Percentiles rank a stretch among this genome's conserved stretches.
Conservation (phyloP, 2,113 vertebrate genomes). For the Rhinolophus ferrumequinum region DNA sequence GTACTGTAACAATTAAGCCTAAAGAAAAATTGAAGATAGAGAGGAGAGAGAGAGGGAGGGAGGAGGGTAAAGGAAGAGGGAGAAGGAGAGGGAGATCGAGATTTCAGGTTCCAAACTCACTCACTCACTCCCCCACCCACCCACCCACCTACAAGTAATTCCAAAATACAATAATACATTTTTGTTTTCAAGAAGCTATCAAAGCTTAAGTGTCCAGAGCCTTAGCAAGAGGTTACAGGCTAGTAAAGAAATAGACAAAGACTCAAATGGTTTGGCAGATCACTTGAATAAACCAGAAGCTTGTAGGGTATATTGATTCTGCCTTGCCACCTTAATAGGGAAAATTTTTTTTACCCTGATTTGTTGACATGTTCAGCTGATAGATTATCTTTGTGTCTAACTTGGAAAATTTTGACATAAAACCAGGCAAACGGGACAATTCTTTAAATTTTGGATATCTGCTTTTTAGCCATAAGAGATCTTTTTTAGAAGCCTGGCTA, state of each 20-base stretch:
- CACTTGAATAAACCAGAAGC: constrained; percentile 35
- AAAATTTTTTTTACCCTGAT: constrained; percentile 19
- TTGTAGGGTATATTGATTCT: neutral
- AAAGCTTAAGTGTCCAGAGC: constrained; percentile 23
- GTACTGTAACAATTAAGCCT: neutral
- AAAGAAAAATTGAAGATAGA: constrained; percentile 36
- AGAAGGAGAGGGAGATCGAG: neutral
- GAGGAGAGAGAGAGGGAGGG: neutral
- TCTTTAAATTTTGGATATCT: neutral
- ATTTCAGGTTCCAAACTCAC: neutral
- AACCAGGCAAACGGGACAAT: constrained; percentile 2
- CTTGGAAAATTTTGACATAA: constrained; percentile 24
- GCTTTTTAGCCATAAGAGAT: neutral
- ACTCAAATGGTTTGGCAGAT: constrained; percentile 27
- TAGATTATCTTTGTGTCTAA: constrained; percentile 37
- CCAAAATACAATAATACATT: constrained; percentile 20
- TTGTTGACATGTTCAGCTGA: constrained; percentile 27
- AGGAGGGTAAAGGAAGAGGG: neutral
- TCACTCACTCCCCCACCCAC: neutral
- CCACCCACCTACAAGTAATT: neutral
- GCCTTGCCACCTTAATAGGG: neutral
- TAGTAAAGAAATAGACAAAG: constrained; percentile 39
- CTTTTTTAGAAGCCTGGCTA: constrained; percentile 7
- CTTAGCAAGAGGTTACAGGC: constrained; percentile 9
- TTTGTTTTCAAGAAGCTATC: constrained; percentile 46